phyloP scores from a whole-genome alignment of 2,888 invertebrate species.

The Brachylomia viminalis region DNA sequence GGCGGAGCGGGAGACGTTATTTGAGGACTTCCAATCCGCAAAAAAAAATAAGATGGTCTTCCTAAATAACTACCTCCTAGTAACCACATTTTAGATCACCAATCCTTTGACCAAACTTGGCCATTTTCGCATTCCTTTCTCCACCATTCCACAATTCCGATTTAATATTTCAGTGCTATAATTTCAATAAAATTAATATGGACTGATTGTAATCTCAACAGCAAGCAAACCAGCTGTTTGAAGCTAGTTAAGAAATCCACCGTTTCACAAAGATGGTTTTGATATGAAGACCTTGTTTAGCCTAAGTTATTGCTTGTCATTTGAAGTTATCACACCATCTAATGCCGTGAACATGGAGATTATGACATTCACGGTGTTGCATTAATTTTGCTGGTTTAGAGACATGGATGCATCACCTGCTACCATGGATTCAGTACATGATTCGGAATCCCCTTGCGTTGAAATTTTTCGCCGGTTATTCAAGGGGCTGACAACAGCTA shows the following conservation, averaged over 20 bases:
- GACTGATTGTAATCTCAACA: conserved; percentile 30
- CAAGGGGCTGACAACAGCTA: too few species aligned
- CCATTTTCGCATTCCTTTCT: conserved; percentile 19
- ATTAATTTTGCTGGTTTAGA: conserved; percentile 23
- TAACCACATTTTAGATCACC: background rate
- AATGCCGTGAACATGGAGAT: conserved; percentile 48
- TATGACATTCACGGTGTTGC: conserved; percentile 46
- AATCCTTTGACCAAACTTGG: background rate
- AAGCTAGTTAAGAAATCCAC: conserved; percentile 51
- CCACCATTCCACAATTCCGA: conserved; percentile 1
- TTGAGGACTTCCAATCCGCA: too few species aligned
- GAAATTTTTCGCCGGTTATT: too few species aligned
- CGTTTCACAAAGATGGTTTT: conserved; percentile 42
- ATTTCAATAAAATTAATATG: conserved; percentile 46
- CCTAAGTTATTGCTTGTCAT: conserved; percentile 43
- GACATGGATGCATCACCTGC: too few species aligned
- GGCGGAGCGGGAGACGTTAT: too few species aligned
- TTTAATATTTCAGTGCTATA: conserved; percentile 27
- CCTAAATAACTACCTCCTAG: too few species aligned
- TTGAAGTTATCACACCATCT: conserved; percentile 55
- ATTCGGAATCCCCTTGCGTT: too few species aligned
- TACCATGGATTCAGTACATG: too few species aligned
- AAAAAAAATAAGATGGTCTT: too few species aligned
- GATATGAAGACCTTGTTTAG: conserved; percentile 47
- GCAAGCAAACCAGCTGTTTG: conserved; percentile 42